A percentile compares a stretch with the other conserved stretches of the same genome.
Evolutionary conservation across 2,113 vertebrate species (phyloP).

Genomic region (Stigmatopora nigra): DNA sequence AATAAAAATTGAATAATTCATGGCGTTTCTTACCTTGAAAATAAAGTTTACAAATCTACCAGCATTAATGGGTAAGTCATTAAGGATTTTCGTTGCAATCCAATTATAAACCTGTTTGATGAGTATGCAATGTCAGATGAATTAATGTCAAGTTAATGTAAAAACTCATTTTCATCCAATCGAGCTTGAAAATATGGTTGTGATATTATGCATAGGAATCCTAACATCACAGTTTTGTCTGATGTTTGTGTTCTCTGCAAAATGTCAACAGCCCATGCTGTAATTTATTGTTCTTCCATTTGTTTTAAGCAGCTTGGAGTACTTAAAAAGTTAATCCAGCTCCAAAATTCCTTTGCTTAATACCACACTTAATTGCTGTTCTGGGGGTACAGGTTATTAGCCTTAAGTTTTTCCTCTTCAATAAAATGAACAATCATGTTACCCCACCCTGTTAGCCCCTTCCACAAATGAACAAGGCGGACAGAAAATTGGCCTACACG

Average conservation of each 20-base stretch:
- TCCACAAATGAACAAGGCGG: background rate
- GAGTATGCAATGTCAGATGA: background rate
- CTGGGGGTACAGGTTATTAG: background rate
- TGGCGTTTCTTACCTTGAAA: background rate
- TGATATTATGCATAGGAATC: background rate
- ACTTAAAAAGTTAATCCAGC: background rate
- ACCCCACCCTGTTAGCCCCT: background rate
- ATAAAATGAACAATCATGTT: background rate
- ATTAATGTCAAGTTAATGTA: background rate
- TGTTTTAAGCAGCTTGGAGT: background rate
- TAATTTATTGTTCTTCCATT: background rate
- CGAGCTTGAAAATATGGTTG: background rate
- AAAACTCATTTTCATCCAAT: background rate
- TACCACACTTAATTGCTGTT: background rate
- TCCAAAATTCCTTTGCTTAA: background rate
- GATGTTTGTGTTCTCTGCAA: background rate
- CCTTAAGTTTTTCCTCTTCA: background rate
- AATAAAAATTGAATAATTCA: background rate
- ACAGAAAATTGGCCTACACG: background rate
- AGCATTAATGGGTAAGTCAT: no score
- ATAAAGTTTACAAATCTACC: background rate
- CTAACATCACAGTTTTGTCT: background rate
- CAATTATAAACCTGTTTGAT: background rate
- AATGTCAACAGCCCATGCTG: background rate
- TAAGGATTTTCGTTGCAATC: background rate